Base-by-base conservation (phyloP, 1,140 invertebrate species). In the Tetragnatha versicolor region DNA sequence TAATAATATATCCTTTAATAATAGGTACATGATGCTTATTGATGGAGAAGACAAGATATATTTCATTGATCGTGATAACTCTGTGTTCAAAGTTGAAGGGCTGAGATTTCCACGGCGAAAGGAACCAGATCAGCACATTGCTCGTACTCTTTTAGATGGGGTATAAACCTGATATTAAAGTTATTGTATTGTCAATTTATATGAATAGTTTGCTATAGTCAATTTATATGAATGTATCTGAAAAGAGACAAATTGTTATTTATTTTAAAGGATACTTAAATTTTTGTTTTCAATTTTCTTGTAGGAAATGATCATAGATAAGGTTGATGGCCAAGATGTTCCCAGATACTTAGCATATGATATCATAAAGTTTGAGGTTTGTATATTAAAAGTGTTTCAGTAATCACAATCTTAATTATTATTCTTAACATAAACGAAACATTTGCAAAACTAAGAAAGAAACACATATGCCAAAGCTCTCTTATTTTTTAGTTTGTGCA, bases 311-410 rank as follows among this genome's bases (percentile, higher is more conserved):
- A 95, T 99, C 12, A 93, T 98, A 79, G 95, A 96, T 84, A 93
- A 91, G 85, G 91, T 91, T 2, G 87, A 91, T 25, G 92, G 90
- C 0, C 82, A 84, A 68, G 84, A 90, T 35, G 91, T 93, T 81
- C 94, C 96, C 0, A 89, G 98, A 55, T 98, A 95, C 85, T 89
- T 99, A 45, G 94, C 96, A 7, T 99, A 99, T 84, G 98, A 99
- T 84, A 92, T 99, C 47, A 90, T 99, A 9, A 91, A 89, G 84
- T 94, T 93, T 83, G 91, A 96, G 82, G 88, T 89, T 80, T 84
- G 83, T 80, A 37, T 31, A 49, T 47, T 65, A n/a, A n/a, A n/a
- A n/a, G n/a, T n/a, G n/a, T n/a, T n/a, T n/a, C n/a, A 9, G 39
- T 45, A 45, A 45, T 45, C 39, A 45, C 7, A 45, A 9, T 45